Conservation (phyloP, 1,140 invertebrate genomes). For the Sesamia nonagrioides region DNA sequence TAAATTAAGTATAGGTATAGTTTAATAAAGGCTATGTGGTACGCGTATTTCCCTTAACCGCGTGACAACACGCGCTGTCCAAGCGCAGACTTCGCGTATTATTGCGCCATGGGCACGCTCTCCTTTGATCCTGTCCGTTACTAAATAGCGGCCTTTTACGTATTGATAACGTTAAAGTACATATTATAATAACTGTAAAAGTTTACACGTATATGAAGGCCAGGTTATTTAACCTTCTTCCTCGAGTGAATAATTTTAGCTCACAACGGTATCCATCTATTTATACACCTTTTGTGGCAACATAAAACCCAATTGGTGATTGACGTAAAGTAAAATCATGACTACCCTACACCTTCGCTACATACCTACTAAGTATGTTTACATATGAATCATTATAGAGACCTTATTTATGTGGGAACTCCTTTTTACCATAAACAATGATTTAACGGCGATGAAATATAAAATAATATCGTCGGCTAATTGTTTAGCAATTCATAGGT, state of each 20-base stretch:
- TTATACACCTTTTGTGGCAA: not conserved
- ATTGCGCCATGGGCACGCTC: not conserved
- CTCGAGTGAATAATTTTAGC: not conserved
- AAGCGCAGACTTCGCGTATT: constrained; percentile 1
- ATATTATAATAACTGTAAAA: constrained; percentile 18
- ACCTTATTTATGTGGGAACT: not conserved
- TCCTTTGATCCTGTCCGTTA: constrained; percentile 11
- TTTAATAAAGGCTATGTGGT: not conserved
- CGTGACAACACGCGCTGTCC: not conserved
- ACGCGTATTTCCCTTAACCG: constrained; percentile 28
- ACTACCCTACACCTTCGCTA: not conserved
- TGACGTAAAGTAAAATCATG: not conserved
- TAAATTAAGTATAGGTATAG: not conserved
- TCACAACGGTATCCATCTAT: not conserved
- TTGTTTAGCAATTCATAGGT: not conserved
- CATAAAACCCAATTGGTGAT: not conserved
- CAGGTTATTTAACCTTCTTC: not conserved
- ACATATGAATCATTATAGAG: not conserved
- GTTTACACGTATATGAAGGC: not conserved
- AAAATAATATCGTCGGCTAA: not conserved
- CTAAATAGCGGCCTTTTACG: constrained; percentile 22
- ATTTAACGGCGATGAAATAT: not conserved
- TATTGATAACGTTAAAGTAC: constrained; percentile 21
- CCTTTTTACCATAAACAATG: not conserved
- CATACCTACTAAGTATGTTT: not conserved